These are phyloP conservation scores for Dreissena polymorpha DNA, from an alignment of 1,140 invertebrate species.

Conservation along the genomic window DNA sequence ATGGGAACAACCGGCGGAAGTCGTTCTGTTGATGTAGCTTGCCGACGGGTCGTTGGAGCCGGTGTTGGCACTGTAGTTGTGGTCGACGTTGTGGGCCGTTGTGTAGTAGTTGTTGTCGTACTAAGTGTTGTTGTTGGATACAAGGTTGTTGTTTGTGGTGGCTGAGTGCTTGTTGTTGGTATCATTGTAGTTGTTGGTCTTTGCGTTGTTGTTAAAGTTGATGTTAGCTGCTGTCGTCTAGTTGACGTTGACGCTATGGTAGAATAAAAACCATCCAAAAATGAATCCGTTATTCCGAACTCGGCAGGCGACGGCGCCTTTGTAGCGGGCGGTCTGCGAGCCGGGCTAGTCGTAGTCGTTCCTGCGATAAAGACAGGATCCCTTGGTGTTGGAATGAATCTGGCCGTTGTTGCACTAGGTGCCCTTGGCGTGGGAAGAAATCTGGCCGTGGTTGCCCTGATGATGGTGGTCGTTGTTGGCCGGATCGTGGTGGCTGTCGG, in stretches of 20 bases:
- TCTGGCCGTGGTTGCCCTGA: conserved; percentile 6
- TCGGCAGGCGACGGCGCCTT: neutral
- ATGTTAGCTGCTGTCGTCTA: neutral
- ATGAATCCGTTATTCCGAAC: neutral
- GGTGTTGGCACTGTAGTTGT: neutral
- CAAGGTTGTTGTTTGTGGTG: conserved; percentile 23
- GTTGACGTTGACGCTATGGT: neutral
- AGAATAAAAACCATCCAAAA: too few species aligned
- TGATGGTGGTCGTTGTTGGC: conserved; percentile 28
- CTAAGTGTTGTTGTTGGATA: conserved; percentile 2
- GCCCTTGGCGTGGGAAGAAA: neutral
- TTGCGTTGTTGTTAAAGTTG: neutral
- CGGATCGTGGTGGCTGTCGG: neutral
- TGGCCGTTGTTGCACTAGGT: conserved; percentile 13
- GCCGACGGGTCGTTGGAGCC: neutral
- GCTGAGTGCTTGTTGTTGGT: conserved; percentile 6
- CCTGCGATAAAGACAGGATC: neutral
- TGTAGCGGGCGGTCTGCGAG: conserved; percentile 7
- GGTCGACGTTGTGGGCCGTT: neutral
- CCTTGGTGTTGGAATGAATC: neutral
- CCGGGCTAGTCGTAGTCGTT: conserved; percentile 11
- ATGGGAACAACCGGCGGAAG: neutral
- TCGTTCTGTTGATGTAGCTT: neutral
- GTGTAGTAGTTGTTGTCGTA: neutral
- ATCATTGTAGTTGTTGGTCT: conserved; percentile 7